phyloP scores from a whole-genome alignment of 2,888 invertebrate genomes.

The Elegia similella region DNA sequence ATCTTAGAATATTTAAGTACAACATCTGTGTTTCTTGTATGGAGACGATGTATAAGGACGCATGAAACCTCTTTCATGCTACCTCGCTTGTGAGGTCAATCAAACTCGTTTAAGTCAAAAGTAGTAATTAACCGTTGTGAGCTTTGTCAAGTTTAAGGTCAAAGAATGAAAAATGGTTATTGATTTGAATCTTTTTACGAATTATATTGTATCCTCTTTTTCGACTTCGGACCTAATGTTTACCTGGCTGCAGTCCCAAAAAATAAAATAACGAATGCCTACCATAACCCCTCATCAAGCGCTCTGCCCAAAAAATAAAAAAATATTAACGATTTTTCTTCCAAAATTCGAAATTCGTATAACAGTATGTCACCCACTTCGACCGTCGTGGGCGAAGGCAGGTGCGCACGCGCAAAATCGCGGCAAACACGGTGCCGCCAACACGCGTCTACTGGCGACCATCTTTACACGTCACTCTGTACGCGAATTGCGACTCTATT shows the following conservation, averaged over 20 bases:
- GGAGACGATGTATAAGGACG: no score
- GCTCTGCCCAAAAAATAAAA: slow-evolving; percentile 1
- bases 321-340: slow-evolving; percentile 11
- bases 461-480: slow-evolving; percentile 26
- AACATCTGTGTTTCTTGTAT: no score
- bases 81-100: no score
- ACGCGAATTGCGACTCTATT: slow-evolving; percentile 40
- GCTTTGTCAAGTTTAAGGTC: no score
- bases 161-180: background rate
- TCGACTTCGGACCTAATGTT: background rate
- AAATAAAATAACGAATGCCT: background rate
- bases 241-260: background rate
- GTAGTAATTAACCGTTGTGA: no score
- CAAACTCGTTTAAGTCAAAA: no score
- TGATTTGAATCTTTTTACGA: background rate
- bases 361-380: slow-evolving; percentile 56
- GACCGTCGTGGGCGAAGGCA: slow-evolving; percentile 45
- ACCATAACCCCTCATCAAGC: background rate
- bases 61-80: no score
- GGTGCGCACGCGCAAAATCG: slow-evolving; percentile 64
- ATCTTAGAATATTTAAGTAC: no score
- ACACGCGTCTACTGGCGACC: slow-evolving; percentile 56
- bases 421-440: slow-evolving; percentile 55
- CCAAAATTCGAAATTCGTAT: slow-evolving; percentile 28
- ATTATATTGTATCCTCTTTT: background rate